phyloP scores from a whole-genome alignment of 2,113 vertebrate species.

The Vulpes lagopus region DNA sequence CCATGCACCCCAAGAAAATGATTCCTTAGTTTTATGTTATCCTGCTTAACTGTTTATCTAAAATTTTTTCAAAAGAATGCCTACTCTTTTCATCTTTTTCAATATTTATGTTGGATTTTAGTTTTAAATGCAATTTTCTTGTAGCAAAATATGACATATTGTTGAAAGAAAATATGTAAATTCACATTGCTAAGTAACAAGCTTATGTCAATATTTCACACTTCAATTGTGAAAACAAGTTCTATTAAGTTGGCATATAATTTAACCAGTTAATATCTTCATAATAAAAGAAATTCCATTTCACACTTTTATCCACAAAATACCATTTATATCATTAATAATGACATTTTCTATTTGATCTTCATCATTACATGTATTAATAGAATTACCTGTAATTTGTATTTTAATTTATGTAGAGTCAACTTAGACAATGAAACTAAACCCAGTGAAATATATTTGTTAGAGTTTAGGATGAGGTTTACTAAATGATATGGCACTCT shows the following conservation, averaged over 20 bases:
- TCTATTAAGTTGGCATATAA: background rate
- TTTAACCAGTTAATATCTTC: slow-evolving; percentile 9
- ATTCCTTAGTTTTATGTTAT: background rate
- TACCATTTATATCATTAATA: background rate
- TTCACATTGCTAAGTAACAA: slow-evolving; percentile 76
- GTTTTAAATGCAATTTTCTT: slow-evolving; percentile 49
- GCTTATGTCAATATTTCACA: slow-evolving; percentile 51
- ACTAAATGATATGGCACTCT: background rate
- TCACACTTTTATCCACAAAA: background rate
- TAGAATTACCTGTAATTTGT: background rate
- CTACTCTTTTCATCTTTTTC: background rate
- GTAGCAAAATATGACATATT: slow-evolving; percentile 51
- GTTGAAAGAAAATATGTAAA: slow-evolving; percentile 72
- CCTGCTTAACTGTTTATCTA: background rate
- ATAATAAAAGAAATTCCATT: background rate
- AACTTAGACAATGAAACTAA: background rate
- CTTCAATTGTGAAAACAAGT: slow-evolving; percentile 35
- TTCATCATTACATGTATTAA: background rate
- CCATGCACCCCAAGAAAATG: background rate
- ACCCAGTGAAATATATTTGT: background rate
- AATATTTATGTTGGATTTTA: background rate
- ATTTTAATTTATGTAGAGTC: slow-evolving; percentile 19
- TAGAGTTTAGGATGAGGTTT: background rate
- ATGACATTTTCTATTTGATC: background rate
- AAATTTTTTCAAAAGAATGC: background rate